Base-by-base conservation (phyloP, 2,888 invertebrate genomes). In the Achlya flavicornis region DNA sequence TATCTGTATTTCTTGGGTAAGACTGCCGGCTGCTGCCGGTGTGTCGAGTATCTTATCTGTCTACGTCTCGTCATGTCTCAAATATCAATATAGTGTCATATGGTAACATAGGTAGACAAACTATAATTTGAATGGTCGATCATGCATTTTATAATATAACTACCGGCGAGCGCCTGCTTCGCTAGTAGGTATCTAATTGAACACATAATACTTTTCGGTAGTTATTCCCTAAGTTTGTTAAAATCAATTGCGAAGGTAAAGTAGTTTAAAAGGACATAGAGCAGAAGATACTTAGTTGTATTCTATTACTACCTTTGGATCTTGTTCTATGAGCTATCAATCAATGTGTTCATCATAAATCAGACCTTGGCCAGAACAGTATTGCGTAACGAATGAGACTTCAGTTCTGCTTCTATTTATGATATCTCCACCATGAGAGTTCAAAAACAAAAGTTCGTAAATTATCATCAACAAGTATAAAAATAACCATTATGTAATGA, bases 341-440 rank as follows among this genome's bases (percentile, higher is more conserved):
- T 48, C 48, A 26, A 53, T 53, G 19, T 19, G 53, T 53, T 19
- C 16, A 10, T 53, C 53, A 19, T 19, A 19, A 53, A 16, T 16
- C 0, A 53, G 53, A 53, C 53, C 53, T 53, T 53, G 53, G 53
- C 19, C 41, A 19, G n/a, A 53, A 10, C 16, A 53, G 3, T 19
- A 53, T 19, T 19, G 16, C 53, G 10, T 19, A 53, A 53, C 53
- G 10, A 19, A 53, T n/a, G 10, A 53, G 6, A 48, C 41, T 12
- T 12, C 19, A 5, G 16, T 53, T 53, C 53, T 19, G 53, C 53
- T 53, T 53, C 53, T 53, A 14, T 53, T 48, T 53, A 19, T 53
- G 19, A 53, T 53, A 19, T 19, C 7, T 91, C 91, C 86, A 77
- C 66, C 77, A 76, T 80, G 89, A 64, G 90, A 79, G 80, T 83